Base-by-base conservation (phyloP, 2,888 invertebrate species). In the Coelinius sp. region DNA sequence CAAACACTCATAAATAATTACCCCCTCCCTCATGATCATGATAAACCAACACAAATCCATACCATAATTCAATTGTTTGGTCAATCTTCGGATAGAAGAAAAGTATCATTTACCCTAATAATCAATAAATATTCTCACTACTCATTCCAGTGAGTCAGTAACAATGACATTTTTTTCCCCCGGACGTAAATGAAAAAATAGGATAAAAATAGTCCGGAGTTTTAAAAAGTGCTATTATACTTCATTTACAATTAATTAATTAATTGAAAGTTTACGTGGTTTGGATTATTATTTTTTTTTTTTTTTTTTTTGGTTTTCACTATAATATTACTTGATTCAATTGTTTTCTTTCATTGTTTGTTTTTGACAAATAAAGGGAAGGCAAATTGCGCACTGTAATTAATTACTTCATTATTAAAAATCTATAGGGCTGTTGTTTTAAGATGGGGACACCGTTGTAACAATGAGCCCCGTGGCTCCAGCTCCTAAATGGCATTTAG, bases 401-500 rank as follows among this genome's bases (percentile, higher is more conserved):
- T 27, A 52, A 52, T 31, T 53, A 6, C 44, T 17, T 69, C 56
- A 44, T 38, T 65, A n/a, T 73, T 41, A 44, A 59, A 52, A 64
- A 73, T 59, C 79, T 84, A 87, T 73, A 87, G 86, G 83, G 86
- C 87, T 79, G 87, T 88, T 81, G 87, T 87, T 84, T 86, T 86
- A 81, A 87, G 81, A 76, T 84, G 83, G 84, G 86, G 87, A 84
- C 88, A 87, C 82, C 86, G 85, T 81, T 83, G 84, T 78, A 85
- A 82, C 83, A 85, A 86, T 84, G 86, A 86, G 83, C 87, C 86
- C 87, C 86, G 85, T 85, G 88, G 86, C 86, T 86, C 87, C 87
- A 84, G 84, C 84, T 89, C 90, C 92, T 93, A 94, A 88, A 94
- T 93, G 87, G 93, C 93, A 89, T 93, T 93, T 82, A 93, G 91